Percentiles rank a stretch among this genome's conserved stretches.
phyloP scores from a whole-genome alignment of 2,888 invertebrate genomes.

The Meteorus colon region DNA sequence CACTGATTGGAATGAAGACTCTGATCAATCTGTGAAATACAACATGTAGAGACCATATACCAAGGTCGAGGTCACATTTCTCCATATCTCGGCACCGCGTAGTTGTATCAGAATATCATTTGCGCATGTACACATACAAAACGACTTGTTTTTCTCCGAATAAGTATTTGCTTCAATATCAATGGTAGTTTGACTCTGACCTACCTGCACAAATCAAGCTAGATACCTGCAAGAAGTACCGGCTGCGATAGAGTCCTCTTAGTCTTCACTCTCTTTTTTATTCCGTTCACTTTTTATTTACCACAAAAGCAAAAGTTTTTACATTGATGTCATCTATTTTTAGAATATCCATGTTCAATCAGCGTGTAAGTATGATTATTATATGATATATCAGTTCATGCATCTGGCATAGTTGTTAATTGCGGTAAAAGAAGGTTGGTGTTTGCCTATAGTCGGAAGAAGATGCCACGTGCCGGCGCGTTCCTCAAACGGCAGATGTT shows the following conservation, averaged over 20 bases:
- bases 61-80: conserved; percentile 8
- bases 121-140: conserved; percentile 1
- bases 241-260: neutral
- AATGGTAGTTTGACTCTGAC: neutral
- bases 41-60: neutral
- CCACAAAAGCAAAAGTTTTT: neutral
- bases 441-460: conserved; percentile 19
- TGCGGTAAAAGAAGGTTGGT: conserved; percentile 23
- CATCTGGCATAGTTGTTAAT: conserved; percentile 35
- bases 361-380: neutral
- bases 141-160: neutral
- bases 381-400: neutral
- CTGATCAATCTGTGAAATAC: neutral
- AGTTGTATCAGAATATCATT: neutral
- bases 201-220: conserved; percentile 11
- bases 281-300: neutral
- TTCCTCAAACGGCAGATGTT: conserved; percentile 36
- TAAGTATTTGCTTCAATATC: neutral
- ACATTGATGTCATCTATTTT: neutral
- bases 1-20: neutral
- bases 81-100: neutral
- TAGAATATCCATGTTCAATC: neutral
- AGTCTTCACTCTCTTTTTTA: neutral
- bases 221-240: neutral
- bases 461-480: conserved; percentile 35